Base-by-base conservation (phyloP, 2,888 invertebrate genomes). In the Noctua janthina region DNA sequence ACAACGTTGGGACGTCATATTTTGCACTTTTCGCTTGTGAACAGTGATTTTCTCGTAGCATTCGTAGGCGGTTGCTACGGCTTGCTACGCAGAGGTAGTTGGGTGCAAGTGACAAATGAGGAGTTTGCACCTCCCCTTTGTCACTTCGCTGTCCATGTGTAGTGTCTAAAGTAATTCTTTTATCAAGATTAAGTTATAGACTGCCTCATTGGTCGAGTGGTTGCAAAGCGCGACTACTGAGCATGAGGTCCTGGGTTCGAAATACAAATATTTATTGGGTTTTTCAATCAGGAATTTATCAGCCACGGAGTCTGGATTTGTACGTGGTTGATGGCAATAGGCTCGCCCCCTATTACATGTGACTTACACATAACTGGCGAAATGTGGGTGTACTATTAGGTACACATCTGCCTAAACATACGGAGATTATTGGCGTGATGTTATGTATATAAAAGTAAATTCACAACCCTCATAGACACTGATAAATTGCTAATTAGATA, bases 51-150 rank as follows among this genome's bases (percentile, higher is more conserved):
- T 78, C 56, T 81, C 70, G 54, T 70, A 78, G 71, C 46, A 11
- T 4, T 39, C 46, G 54, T 68, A 81, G 43, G 23, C 0, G 2
- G 2, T 49, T 78, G 81, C 81, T 78, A 78, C 71, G 29, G 0
- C 0, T 11, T 49, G 81, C 56, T 68, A 67, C 46, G 46, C 1
- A 10, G 35, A 5, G 3, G 10, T 0, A 43, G 2, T 5, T 13
- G 1, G 7, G n/a, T n/a, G 54, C 46, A 79, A 66, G 13, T 78
- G 23, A n/a, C 43, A 3, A n/a, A 1, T 10, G 49, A 51, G 15
- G 49, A 51, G 15, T 51, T 51, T 0, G 15, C 49, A 51, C 49
- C 49, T 5, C 49, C 49, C 8, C 20, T 8, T 56, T 56, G 23
- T 8, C 8, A 54, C 10, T 56, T 56, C 23, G 56, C 56, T 56